Percentiles rank a stretch among this genome's conserved stretches.
These are phyloP conservation scores for Polypterus bichir DNA, from an alignment of 2,113 vertebrate species.

Conservation along the genomic window DNA sequence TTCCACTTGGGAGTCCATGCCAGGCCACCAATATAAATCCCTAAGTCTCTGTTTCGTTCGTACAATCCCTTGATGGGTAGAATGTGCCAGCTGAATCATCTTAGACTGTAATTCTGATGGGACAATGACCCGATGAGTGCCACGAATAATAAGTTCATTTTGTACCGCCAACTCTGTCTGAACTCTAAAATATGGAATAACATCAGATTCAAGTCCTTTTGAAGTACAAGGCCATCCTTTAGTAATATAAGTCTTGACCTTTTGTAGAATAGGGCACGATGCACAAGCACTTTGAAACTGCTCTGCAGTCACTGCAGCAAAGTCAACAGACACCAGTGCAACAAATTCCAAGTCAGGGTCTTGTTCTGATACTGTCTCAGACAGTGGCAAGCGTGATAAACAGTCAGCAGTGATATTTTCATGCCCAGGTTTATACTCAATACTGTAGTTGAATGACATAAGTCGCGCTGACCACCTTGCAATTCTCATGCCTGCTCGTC, in stretches of 20 bases:
- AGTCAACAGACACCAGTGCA: not conserved
- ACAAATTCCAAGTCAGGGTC: not conserved
- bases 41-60: not conserved
- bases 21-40: not conserved
- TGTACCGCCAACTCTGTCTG: not conserved
- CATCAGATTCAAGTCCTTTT: too few relatives aligned
- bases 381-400: not conserved
- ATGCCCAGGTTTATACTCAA: not conserved
- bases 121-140: not conserved
- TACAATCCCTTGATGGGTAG: not conserved
- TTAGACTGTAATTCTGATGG: not conserved
- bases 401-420: slow-evolving; percentile 5
- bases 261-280: too few relatives aligned
- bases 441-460: slow-evolving; percentile 1
- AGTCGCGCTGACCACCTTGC: not conserved
- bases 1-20: not conserved
- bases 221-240: too few relatives aligned
- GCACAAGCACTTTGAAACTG: not conserved
- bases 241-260: too few relatives aligned
- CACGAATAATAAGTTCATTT: not conserved
- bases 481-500: slow-evolving; percentile 4
- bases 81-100: not conserved
- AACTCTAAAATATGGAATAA: not conserved
- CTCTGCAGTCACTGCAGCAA: not conserved
- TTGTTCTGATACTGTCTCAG: not conserved